These are phyloP conservation scores for Harpegnathos saltator DNA, from an alignment of 1,140 invertebrate species.

Conservation along the genomic window DNA sequence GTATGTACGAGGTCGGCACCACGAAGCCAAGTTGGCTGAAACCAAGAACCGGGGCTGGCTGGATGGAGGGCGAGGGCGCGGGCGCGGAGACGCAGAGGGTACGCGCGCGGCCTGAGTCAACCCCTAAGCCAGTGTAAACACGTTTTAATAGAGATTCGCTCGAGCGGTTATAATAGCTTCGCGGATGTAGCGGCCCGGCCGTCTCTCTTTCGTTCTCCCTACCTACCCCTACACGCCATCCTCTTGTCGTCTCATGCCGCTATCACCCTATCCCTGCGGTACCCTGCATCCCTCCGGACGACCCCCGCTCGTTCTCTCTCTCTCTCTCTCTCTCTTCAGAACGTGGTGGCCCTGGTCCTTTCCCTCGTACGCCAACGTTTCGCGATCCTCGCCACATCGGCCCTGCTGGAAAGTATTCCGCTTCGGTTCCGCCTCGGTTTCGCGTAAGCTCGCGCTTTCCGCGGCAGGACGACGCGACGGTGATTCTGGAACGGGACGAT, in stretches of 20 bases:
- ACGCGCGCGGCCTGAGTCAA: conserved; percentile 83
- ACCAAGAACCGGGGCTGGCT: conserved; percentile 75
- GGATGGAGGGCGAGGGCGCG: background rate
- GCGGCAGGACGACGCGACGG: background rate
- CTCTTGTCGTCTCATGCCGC: too few species aligned
- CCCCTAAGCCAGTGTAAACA: conserved; percentile 87
- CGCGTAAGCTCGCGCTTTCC: conserved; percentile 4
- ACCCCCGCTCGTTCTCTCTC: conserved; percentile 23
- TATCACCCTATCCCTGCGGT: conserved; percentile 2
- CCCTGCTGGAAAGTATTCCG: background rate
- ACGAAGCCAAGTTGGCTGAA: conserved; percentile 77
- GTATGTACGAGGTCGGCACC: conserved; percentile 66
- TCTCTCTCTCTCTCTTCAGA: conserved; percentile 13
- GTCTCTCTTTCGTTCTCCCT: conserved; percentile 71
- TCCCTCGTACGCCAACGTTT: conserved; percentile 31
- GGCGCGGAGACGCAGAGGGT: background rate
- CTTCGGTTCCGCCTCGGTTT: conserved; percentile 16
- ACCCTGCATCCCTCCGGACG: conserved; percentile 23
- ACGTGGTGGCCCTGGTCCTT: too few species aligned
- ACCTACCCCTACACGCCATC: background rate
- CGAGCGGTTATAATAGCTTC: conserved; percentile 87
- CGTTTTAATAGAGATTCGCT: conserved; percentile 87
- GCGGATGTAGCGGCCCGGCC: conserved; percentile 84
- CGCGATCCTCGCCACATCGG: conserved; percentile 61
- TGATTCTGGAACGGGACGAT: conserved; percentile 26